Base-by-base conservation (phyloP, 2,113 vertebrate genomes). In the Nesogale talazaci region DNA sequence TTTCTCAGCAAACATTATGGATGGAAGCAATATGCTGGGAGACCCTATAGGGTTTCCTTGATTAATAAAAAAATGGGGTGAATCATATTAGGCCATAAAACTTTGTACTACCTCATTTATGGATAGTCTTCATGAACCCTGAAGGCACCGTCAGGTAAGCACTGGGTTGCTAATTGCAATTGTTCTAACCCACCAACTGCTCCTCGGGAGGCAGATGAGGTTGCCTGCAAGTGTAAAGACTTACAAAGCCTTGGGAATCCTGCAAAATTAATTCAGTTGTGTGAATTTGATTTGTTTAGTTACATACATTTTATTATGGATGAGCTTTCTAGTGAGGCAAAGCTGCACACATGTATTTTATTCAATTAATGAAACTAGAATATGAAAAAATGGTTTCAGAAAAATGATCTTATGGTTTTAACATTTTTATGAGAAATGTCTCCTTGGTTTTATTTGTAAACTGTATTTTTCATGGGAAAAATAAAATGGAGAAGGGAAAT, bases 301-400 rank as follows among this genome's bases (percentile, higher is more conserved):
- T 52, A 52, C n/a, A 75, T 3, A 31, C 16, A 65, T 87, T 76
- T 61, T 38, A 70, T 42, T 93, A 4, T 70, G 16, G 46, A 42
- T 16, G 0, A 46, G 57, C 20, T 85, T 89, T 17, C 7, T 61
- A 89, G 20, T 93, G n/a, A 10, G 1, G 20, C 72, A 80, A 86
- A 83, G 1, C 40, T 88, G 14, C 34, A 15, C 67, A 27, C 65
- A 0, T 70, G 5, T 88, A 25, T 86, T 89, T 90, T 63, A 72
- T 86, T 83, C 83, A 19, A 78, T 57, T 88, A 94, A 29, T 93
- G 36, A 65, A 85, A 42, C 1, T 65, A 0, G 38, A 65, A 92
- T 42, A 69, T 85, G 25, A 61, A 56, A 92, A 65, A 77, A 4
- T 56, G 1, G 1, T 34, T 56, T 89, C 16, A 91, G 36, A 23